Evolutionary conservation across 2,113 vertebrate species (phyloP).

Genomic region (Anoplopoma fimbria): DNA sequence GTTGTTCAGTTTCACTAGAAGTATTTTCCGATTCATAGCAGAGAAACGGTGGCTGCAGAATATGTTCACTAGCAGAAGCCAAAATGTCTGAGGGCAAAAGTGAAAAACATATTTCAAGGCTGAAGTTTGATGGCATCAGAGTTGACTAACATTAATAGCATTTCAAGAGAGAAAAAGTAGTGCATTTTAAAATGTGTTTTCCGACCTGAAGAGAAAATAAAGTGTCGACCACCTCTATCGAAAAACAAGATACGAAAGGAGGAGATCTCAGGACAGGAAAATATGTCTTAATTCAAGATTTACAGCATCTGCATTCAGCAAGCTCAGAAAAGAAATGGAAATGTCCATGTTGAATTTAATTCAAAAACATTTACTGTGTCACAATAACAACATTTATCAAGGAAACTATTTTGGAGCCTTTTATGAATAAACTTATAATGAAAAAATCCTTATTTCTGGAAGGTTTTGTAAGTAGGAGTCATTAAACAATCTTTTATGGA

Average conservation of each 20-base stretch:
- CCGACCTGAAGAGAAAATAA: not conserved
- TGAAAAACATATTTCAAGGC: constrained; percentile 28
- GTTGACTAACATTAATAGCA: constrained; percentile 33
- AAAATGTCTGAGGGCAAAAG: constrained; percentile 39
- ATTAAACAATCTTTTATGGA: not conserved
- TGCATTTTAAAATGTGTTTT: not conserved
- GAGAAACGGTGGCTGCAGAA: constrained; percentile 28
- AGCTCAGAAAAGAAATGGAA: not conserved
- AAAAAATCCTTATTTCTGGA: not conserved
- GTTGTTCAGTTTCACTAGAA: constrained; percentile 18
- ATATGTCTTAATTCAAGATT: not conserved
- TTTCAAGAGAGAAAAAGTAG: constrained; percentile 11
- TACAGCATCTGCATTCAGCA: not conserved
- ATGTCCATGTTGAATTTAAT: not conserved
- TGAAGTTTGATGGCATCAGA: constrained; percentile 38
- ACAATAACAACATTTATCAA: not conserved
- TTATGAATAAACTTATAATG: not conserved
- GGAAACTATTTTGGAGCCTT: not conserved
- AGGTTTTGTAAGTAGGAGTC: not conserved
- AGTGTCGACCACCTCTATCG: not conserved
- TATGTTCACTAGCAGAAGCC: constrained; percentile 17
- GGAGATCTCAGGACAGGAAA: not conserved
- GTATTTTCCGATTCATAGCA: constrained; percentile 29
- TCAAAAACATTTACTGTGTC: not conserved
- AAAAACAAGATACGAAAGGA: not conserved